phyloP scores from a whole-genome alignment of 1,140 invertebrate species.

The Neuroterus valhalla region DNA sequence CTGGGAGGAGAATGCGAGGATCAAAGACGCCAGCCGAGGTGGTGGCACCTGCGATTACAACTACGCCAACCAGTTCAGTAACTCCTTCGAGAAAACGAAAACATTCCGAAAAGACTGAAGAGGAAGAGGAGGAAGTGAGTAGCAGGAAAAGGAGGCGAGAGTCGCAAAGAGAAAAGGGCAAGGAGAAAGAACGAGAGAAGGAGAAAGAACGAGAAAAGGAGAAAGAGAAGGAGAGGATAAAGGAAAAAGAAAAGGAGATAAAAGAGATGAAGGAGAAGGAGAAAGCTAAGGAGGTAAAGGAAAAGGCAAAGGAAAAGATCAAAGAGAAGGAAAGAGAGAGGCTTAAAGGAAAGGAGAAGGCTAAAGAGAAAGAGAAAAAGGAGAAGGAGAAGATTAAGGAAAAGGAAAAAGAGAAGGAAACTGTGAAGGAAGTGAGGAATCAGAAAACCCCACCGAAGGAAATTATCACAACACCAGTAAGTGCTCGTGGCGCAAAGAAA shows the following conservation, averaged over 20 bases:
- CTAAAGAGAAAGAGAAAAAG: neutral
- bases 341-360: slow-evolving; percentile 22
- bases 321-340: slow-evolving; percentile 33
- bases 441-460: slow-evolving; percentile 47
- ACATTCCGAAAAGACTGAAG: slow-evolving; percentile 72
- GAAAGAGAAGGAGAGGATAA: slow-evolving; percentile 49
- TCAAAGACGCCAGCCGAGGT: slow-evolving; percentile 51
- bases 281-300: slow-evolving; percentile 66
- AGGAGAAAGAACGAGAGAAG: slow-evolving; percentile 51
- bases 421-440: slow-evolving; percentile 31
- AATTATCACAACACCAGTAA: slow-evolving; percentile 21
- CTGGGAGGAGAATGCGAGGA: slow-evolving; percentile 62
- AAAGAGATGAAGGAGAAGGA: slow-evolving; percentile 63
- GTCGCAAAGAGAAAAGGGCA: slow-evolving; percentile 59
- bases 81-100: slow-evolving; percentile 68
- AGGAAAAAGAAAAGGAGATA: slow-evolving; percentile 48
- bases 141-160: slow-evolving; percentile 65
- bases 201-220: slow-evolving; percentile 44
- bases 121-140: slow-evolving; percentile 58
- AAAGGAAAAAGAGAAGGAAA: slow-evolving; percentile 42
- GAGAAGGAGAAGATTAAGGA: slow-evolving; percentile 35
- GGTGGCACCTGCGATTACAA: slow-evolving; percentile 15
- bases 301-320: slow-evolving; percentile 48
- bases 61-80: slow-evolving; percentile 10
- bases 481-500: slow-evolving; percentile 55